Conservation (phyloP, 1,140 invertebrate genomes). For the Brachionus sp. region DNA sequence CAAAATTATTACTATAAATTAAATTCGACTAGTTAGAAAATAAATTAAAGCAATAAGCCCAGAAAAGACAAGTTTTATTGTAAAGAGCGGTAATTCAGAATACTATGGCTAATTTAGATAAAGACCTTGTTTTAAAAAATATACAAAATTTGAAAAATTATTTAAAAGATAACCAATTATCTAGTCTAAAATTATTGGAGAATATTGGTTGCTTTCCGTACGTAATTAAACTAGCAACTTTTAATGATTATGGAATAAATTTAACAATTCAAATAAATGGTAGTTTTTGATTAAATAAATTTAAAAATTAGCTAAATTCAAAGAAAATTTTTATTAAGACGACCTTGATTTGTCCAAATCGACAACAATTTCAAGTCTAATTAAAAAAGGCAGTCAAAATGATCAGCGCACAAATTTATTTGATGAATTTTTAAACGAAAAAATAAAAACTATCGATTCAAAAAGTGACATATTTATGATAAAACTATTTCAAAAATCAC, state of each 20-base stretch:
- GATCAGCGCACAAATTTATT: not conserved
- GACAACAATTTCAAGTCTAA: not conserved
- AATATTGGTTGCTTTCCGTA: not conserved
- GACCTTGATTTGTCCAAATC: not conserved
- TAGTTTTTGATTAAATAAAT: not conserved
- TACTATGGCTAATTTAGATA: not conserved
- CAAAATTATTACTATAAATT: not conserved
- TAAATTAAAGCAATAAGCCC: not conserved
- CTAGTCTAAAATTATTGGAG: not conserved
- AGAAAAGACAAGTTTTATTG: not conserved
- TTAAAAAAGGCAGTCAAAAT: not conserved
- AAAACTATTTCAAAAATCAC: not conserved
- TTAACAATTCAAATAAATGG: constrained; percentile 17
- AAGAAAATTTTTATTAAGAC: not conserved
- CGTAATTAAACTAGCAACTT: not conserved
- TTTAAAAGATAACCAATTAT: not conserved
- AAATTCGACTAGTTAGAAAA: not conserved
- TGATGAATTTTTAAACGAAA: not conserved
- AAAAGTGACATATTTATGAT: not conserved
- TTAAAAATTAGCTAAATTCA: not conserved
- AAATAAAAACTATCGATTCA: not conserved
- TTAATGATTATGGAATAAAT: not conserved
- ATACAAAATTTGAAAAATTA: constrained; percentile 6
- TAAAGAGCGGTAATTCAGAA: not conserved
- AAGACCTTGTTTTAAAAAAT: not conserved